Evolutionary conservation across 2,888 invertebrate species (phyloP).

Genomic region (Eristalis pertinax): DNA sequence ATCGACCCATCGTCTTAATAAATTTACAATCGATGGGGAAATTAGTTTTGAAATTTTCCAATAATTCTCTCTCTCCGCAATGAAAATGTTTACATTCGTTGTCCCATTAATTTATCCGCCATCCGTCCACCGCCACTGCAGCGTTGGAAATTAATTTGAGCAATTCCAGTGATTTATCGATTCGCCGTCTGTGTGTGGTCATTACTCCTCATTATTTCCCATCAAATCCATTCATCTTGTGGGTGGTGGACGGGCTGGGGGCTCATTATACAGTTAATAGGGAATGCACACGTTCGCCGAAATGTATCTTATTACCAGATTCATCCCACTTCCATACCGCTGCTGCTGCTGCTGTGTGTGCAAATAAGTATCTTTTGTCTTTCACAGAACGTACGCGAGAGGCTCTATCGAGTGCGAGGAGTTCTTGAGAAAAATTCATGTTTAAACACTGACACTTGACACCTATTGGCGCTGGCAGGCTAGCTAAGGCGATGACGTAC

Average conservation of each 20-base stretch:
- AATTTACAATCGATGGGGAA: constrained; percentile 60
- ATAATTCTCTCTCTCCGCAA: constrained; percentile 51
- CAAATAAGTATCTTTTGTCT: constrained; percentile 68
- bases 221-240: constrained; percentile 66
- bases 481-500: constrained; percentile 17
- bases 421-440: constrained; percentile 65
- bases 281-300: constrained; percentile 11
- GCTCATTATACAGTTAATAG: constrained; percentile 53
- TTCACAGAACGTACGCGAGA: constrained; percentile 51
- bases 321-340: too few species aligned
- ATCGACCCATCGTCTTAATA: constrained; percentile 20
- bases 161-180: constrained; percentile 69
- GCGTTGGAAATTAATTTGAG: constrained; percentile 69
- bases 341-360: constrained; percentile 34
- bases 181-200: constrained; percentile 66
- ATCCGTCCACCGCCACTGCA: background rate
- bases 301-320: constrained; percentile 60
- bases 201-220: constrained; percentile 68
- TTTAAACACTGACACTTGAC: constrained; percentile 70
- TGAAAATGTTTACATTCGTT: constrained; percentile 52
- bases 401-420: constrained; percentile 23
- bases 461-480: constrained; percentile 57
- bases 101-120: constrained; percentile 57
- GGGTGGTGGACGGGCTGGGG: constrained; percentile 1
- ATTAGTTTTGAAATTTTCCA: constrained; percentile 65